Evolutionary conservation across 2,888 invertebrate genomes (phyloP).

Genomic region (Galeruca laticollis): DNA sequence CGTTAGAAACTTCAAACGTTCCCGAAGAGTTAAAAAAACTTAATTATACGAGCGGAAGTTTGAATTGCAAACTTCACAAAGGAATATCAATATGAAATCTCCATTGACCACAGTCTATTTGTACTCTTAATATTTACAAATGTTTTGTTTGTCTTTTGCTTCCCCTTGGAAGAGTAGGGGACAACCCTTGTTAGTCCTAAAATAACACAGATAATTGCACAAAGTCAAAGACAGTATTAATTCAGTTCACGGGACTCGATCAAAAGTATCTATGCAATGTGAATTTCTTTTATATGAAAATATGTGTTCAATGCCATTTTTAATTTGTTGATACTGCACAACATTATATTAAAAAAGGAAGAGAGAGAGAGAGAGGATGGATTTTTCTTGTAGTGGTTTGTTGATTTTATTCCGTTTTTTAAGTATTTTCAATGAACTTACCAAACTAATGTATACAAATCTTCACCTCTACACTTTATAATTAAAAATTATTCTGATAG

Average conservation of each 20-base stretch:
- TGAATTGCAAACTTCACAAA: conserved; percentile 16
- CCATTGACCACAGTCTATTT: conserved; percentile 26
- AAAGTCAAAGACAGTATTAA: conserved; percentile 26
- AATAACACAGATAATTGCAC: conserved; percentile 34
- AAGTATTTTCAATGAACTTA: too few relatives aligned
- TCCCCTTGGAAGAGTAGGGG: conserved; percentile 8
- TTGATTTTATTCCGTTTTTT: too few relatives aligned
- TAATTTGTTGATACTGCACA: too few relatives aligned
- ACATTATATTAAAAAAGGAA: too few relatives aligned
- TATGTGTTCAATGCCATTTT: too few relatives aligned
- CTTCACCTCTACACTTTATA: too few relatives aligned
- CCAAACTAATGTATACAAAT: too few relatives aligned
- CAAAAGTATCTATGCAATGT: neutral
- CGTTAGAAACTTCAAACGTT: conserved; percentile 19
- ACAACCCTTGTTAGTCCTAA: conserved; percentile 26
- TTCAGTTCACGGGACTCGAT: neutral
- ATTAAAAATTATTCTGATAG: too few relatives aligned
- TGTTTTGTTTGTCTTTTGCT: conserved; percentile 29
- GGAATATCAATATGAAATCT: conserved; percentile 29
- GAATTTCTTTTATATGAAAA: too few relatives aligned
- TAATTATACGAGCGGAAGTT: conserved; percentile 21
- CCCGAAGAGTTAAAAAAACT: conserved; percentile 19
- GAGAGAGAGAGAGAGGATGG: too few relatives aligned
- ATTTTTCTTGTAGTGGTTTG: too few relatives aligned
- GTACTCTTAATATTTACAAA: conserved; percentile 32